Evolutionary conservation across 2,113 vertebrate genomes (phyloP).

Genomic region (Diglossa brunneiventris): DNA sequence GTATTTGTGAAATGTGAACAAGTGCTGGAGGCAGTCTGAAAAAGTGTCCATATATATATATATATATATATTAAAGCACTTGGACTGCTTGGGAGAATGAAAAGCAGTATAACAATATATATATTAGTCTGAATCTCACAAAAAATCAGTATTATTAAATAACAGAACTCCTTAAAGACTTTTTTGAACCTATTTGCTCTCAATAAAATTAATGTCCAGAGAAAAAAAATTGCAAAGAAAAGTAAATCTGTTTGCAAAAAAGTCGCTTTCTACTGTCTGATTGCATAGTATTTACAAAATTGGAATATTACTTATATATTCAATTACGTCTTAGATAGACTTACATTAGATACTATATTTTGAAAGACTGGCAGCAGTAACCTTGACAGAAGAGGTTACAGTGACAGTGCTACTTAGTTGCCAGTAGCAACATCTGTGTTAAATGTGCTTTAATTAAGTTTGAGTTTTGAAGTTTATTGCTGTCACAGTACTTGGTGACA

Average conservation of each 20-base stretch:
- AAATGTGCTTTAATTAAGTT: background rate
- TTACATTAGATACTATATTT: background rate
- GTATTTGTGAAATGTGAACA: background rate
- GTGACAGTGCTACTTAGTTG: background rate
- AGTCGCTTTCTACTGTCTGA: background rate
- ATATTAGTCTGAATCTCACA: background rate
- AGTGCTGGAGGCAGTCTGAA: background rate
- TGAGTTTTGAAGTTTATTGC: background rate
- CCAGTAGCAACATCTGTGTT: background rate
- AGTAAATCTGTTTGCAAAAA: background rate
- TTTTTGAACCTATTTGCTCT: background rate
- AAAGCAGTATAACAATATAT: background rate
- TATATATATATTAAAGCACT: background rate
- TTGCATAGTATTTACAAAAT: background rate
- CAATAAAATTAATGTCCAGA: background rate
- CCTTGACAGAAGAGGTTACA: slow-evolving; percentile 2
- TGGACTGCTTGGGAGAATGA: background rate
- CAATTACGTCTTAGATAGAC: background rate
- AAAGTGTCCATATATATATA: background rate
- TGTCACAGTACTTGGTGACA: background rate
- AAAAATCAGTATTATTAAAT: background rate
- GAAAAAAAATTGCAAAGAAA: background rate
- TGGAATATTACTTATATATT: background rate
- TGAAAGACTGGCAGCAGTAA: background rate
- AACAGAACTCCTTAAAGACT: background rate